Percentiles rank a stretch among this genome's conserved stretches.
Conservation (phyloP, 2,888 invertebrate species). For the Melolontha melolontha region DNA sequence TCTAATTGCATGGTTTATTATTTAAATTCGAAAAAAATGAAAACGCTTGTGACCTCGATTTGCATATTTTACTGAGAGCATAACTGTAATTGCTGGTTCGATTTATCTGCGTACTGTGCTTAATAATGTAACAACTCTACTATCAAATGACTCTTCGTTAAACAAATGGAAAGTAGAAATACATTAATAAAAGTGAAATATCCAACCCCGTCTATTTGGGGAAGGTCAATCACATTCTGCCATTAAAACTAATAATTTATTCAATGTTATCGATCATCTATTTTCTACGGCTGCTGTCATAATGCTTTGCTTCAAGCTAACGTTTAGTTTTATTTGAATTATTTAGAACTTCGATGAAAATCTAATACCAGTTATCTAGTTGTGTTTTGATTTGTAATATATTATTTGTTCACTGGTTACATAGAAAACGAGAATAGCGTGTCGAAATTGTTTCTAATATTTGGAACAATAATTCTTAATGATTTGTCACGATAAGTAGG, state of each 20-base stretch:
- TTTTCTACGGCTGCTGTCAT: neutral
- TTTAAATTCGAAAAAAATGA: conserved; percentile 1
- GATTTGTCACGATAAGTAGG: too few species aligned
- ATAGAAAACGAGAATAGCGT: too few species aligned
- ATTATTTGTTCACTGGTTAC: too few species aligned
- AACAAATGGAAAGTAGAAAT: conserved; percentile 32
- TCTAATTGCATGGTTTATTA: conserved; percentile 38
- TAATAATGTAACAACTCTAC: conserved; percentile 23
- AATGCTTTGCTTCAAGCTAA: neutral
- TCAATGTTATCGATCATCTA: conserved; percentile 15
- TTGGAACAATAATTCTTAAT: too few species aligned
- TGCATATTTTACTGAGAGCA: conserved; percentile 13
- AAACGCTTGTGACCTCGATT: conserved; percentile 30
- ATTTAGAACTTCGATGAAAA: neutral
- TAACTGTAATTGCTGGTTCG: conserved; percentile 20
- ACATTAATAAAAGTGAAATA: conserved; percentile 35
- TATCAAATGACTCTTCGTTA: conserved; percentile 11
- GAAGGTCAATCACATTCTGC: conserved; percentile 37
- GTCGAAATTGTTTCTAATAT: too few species aligned
- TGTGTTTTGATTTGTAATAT: too few species aligned
- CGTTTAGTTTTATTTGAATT: conserved; percentile 31
- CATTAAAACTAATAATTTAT: conserved; percentile 36
- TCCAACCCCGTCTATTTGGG: conserved; percentile 37
- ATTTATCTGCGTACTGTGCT: conserved; percentile 13
- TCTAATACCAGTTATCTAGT: too few species aligned